Conservation (phyloP, 2,888 invertebrate species). For the Agonopterix subpropinquella region DNA sequence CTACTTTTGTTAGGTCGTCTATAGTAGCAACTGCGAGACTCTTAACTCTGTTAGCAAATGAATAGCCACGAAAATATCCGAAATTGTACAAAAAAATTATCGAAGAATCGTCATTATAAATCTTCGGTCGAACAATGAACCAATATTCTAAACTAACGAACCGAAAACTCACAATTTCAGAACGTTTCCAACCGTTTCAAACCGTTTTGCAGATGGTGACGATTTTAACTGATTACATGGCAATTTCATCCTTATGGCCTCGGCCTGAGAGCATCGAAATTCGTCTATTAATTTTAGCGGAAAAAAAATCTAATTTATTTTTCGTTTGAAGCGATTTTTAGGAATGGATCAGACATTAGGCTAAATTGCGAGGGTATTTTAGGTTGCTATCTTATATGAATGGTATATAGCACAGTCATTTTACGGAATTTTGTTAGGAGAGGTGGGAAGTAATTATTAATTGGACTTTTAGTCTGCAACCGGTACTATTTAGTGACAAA, state of each 20-base stretch:
- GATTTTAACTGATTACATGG: constrained; percentile 48
- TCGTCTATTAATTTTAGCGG: constrained; percentile 29
- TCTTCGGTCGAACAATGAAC: constrained; percentile 38
- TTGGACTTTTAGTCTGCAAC: no score
- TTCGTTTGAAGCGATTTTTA: constrained; percentile 9
- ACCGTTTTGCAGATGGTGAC: constrained; percentile 55
- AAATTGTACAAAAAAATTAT: no score
- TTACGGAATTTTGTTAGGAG: no score
- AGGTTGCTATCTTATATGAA: no score
- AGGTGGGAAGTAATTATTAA: no score
- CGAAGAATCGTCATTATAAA: constrained; percentile 30
- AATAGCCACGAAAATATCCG: no score
- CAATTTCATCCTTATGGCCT: constrained; percentile 49
- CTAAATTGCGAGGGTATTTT: not conserved
- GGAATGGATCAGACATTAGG: constrained; percentile 20
- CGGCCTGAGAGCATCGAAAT: constrained; percentile 18
- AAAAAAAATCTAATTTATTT: constrained; percentile 19
- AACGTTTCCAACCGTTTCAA: constrained; percentile 22
- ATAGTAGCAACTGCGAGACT: no score
- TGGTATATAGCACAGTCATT: no score
- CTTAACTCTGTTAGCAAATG: no score
- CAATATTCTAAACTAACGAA: constrained; percentile 56
- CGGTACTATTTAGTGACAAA: no score
- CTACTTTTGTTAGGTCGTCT: no score
- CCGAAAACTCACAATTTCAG: constrained; percentile 49